Percentiles rank a stretch among this genome's conserved stretches.
These are phyloP conservation scores for Apis laboriosa DNA, from an alignment of 1,140 invertebrate species.

Conservation along the genomic window DNA sequence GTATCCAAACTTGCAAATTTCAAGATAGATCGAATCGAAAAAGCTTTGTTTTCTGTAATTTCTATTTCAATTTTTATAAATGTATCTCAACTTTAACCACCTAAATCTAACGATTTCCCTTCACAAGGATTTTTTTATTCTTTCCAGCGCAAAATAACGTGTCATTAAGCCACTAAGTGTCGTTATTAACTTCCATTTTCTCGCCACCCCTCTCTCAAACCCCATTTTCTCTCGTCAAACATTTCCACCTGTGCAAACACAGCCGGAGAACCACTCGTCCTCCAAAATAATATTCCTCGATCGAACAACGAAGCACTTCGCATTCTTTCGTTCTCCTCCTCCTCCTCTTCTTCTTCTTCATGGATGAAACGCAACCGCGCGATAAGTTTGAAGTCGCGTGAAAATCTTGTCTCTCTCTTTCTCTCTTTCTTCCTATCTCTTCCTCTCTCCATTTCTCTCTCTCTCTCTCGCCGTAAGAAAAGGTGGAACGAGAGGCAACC, in stretches of 20 bases:
- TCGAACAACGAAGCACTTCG: background rate
- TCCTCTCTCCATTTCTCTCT: background rate
- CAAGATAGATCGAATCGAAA: no score
- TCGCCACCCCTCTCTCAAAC: no score
- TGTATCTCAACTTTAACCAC: no score
- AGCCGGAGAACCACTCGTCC: background rate
- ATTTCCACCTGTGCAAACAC: background rate
- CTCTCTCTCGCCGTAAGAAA: background rate
- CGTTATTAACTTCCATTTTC: background rate
- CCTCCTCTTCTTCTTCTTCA: no score
- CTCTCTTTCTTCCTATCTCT: no score
- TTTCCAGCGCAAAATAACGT: background rate
- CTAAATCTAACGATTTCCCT: background rate
- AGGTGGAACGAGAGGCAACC: constrained; percentile 64
- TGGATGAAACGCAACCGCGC: no score
- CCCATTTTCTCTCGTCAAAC: background rate
- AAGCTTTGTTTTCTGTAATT: no score
- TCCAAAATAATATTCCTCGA: background rate
- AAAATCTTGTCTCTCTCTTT: constrained; percentile 44
- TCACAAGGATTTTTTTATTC: background rate
- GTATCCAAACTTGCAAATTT: no score
- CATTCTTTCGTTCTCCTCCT: background rate
- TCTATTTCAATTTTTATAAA: no score
- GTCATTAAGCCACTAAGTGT: background rate
- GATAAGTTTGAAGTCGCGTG: background rate